phyloP scores from a whole-genome alignment of 1,140 invertebrate genomes.

The Parapsyche elsis region DNA sequence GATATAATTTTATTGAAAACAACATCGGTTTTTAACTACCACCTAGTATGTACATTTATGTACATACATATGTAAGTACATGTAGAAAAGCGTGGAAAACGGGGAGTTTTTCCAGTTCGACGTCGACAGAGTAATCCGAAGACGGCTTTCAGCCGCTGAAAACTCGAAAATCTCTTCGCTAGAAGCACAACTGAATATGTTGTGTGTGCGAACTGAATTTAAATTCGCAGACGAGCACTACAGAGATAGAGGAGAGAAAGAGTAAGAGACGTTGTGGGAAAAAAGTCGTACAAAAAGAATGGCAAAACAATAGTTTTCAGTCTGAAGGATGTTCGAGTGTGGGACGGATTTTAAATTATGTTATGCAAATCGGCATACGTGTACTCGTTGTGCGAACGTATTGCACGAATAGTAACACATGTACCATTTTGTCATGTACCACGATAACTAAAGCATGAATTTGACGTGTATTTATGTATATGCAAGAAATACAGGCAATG shows the following conservation, averaged over 20 bases:
- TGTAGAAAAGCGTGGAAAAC: neutral
- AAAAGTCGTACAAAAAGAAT: neutral
- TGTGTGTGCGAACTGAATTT: constrained; percentile 10
- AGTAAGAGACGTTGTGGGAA: neutral
- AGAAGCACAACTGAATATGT: neutral
- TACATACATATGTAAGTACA: too few relatives aligned
- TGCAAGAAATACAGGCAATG: neutral
- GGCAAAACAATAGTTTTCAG: constrained; percentile 25
- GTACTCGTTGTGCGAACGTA: neutral
- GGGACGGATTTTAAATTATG: constrained; percentile 26
- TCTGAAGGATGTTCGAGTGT: constrained; percentile 15
- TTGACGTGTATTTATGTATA: neutral
- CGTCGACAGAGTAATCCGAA: constrained; percentile 1
- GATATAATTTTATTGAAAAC: too few relatives aligned
- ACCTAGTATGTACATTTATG: too few relatives aligned
- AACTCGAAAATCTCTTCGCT: constrained; percentile 4
- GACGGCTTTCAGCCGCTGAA: constrained; percentile 19
- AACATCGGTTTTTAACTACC: too few relatives aligned
- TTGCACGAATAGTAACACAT: neutral
- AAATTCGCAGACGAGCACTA: constrained; percentile 1
- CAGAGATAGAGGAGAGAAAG: neutral
- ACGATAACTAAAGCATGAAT: too few relatives aligned
- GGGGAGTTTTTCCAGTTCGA: neutral
- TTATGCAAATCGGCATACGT: constrained; percentile 26
- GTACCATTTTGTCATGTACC: neutral